These are phyloP conservation scores for Drosophila varians DNA, from an alignment of 1,140 invertebrate genomes.

Conservation along the genomic window DNA sequence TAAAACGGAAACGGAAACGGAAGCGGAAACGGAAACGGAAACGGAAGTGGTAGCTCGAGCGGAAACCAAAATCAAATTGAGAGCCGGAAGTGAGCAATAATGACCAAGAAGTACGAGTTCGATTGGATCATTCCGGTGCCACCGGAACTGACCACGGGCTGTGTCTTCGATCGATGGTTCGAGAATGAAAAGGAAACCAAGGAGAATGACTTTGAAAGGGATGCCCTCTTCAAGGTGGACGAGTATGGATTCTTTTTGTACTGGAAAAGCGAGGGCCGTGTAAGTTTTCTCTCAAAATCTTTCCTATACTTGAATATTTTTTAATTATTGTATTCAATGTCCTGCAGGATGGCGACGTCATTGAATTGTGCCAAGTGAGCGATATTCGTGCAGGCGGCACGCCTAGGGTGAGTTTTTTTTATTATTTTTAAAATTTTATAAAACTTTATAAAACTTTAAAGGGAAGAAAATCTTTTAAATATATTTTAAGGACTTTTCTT, in stretches of 20 bases:
- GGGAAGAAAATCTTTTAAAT: too few relatives aligned
- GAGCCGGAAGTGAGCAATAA: slow-evolving; percentile 81
- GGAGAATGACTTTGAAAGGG: slow-evolving; percentile 90
- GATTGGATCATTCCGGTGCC: slow-evolving; percentile 98
- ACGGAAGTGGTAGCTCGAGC: slow-evolving; percentile 14
- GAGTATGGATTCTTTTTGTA: slow-evolving; percentile 99
- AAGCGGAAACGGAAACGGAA: slow-evolving; percentile 21
- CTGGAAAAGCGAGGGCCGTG: slow-evolving; percentile 98
- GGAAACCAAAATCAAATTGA: slow-evolving; percentile 1
- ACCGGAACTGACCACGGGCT: slow-evolving; percentile 91
- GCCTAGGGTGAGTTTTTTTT: slow-evolving; percentile 89
- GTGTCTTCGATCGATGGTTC: slow-evolving; percentile 96
- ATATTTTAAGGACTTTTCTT: too few relatives aligned
- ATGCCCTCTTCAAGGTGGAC: slow-evolving; percentile 97
- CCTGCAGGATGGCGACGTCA: slow-evolving; percentile 95
- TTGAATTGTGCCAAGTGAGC: slow-evolving; percentile 98
- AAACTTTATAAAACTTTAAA: too few relatives aligned
- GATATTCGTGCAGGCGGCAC: slow-evolving; percentile 95
- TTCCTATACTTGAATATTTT: not conserved
- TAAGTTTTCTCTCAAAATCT: slow-evolving; percentile 84
- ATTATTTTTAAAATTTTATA: not conserved
- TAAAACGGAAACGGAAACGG: slow-evolving; percentile 4
- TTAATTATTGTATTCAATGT: not conserved
- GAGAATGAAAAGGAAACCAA: slow-evolving; percentile 96
- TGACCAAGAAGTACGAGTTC: slow-evolving; percentile 99